Evolutionary conservation across 92 coral and sea anemone species (phyloP).

Genomic region (Paragorgia papillata): DNA sequence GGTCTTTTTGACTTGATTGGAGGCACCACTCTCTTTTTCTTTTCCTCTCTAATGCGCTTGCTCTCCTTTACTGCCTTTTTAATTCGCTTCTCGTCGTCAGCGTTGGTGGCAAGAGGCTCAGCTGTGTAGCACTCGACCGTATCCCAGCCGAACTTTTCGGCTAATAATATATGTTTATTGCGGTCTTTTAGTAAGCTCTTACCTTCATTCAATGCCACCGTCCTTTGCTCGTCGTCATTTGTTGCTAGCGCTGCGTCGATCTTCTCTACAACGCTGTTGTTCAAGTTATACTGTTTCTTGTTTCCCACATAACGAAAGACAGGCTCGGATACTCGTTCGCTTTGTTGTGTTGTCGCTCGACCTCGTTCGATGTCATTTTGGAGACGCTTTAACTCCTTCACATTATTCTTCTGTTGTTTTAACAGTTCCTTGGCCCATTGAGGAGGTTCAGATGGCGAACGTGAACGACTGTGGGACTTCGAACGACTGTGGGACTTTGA

Average conservation of each 20-base stretch:
- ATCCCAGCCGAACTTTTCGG: conserved; percentile 59
- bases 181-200: conserved; percentile 56
- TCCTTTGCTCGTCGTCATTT: background rate
- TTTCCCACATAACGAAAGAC: conserved; percentile 12
- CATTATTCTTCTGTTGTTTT: conserved; percentile 37
- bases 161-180: conserved; percentile 54
- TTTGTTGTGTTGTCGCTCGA: background rate
- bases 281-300: too few relatives aligned
- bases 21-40: conserved; percentile 5
- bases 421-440: conserved; percentile 29
- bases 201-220: conserved; percentile 30
- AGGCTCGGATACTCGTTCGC: conserved; percentile 7
- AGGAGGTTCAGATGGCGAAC: background rate
- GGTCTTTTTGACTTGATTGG: conserved; percentile 9
- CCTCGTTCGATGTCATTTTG: conserved; percentile 24
- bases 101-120: conserved; percentile 55
- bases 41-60: conserved; percentile 50
- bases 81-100: conserved; percentile 56
- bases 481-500: background rate
- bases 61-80: conserved; percentile 53
- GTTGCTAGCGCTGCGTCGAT: conserved; percentile 37
- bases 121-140: conserved; percentile 55
- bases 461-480: background rate
- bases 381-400: conserved; percentile 33
- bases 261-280: conserved; percentile 36